Base-by-base conservation (phyloP, 2,113 vertebrate genomes). In the Colius striatus region DNA sequence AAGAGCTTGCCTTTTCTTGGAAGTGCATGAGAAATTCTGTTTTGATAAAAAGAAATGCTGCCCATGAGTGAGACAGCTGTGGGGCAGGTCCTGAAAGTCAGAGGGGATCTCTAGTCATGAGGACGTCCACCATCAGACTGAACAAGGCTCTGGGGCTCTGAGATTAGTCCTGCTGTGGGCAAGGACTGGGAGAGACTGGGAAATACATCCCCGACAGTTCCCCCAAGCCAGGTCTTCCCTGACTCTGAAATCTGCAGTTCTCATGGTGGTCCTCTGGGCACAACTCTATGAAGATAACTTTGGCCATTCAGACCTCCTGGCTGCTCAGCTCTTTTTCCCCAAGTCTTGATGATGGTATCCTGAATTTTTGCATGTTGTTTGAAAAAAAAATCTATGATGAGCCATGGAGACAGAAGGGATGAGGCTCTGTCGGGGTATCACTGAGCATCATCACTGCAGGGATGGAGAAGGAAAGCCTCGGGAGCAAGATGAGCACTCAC, bases 401-500 rank as follows among this genome's bases (percentile, higher is more conserved):
- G 27, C 41, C 61, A 16, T 16, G 29, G 53, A n/a, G 32, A 74
- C 45, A 27, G 72, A 34, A 62, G 29, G 27, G 21, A 12, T 25
- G 34, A 70, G 21, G 10, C 0, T 0, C 9, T 82, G 5, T 3
- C 62, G 67, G 34, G n/a, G 32, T 29, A 53, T 27, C 23, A 16
- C 45, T 27, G 34, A 82, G 36, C 26, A 43, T 34, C 55, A 6
- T 9, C 5, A 7, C 23, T 63, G 41, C 7, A 30, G 22, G 26
- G 45, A 6, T 50, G n/a, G 58, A 81, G 38, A 51, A 62, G 38
- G 38, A 83, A 81, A 50, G 12, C 20, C 50, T 54, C 54, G 20
- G 53, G 13, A 62, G 10, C 11, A 66, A 66, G 63, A 22, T 60
- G 82, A 51, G 26, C 55, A 86, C 95, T 90, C 60, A 99, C 99